Base-by-base conservation (phyloP, 30 jellyfish, hydroid and myxozoan species). In the Turritopsis dohrnii region DNA sequence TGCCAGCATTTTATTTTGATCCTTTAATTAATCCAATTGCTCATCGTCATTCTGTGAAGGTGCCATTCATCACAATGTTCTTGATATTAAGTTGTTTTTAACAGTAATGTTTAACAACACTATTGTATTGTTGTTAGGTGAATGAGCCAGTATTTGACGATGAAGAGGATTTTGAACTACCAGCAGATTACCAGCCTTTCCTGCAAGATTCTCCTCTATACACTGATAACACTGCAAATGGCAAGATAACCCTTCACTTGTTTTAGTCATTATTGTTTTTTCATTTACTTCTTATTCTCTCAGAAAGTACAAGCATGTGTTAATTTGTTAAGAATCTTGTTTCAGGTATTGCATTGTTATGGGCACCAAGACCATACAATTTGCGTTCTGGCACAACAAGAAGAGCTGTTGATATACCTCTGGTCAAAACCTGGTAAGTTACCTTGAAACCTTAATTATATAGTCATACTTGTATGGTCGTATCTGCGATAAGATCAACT, bases 281-380 rank as follows among this genome's bases (percentile, higher is more conserved):
- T 22, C 79, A 7, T 27, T 30, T 75, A 52, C 52, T 72, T 72
- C 0, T 23, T 72, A n/a, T n/a, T n/a, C 21, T 16, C 0, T 1
- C 8, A n/a, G n/a, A n/a, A n/a, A n/a, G n/a, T n/a, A n/a, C n/a
- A n/a, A n/a, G n/a, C n/a, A n/a, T n/a, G n/a, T n/a, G 18, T 25
- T 23, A 23, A 65, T 16, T 16, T 77, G 7, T 77, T 3, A 24
- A 9, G 1, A n/a, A n/a, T 22, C 76, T 53, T 73, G 81, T 66
- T 4, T 28, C 24, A 94, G 99, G 99, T 54, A 94, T 94, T 84
- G 95, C 90, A 13, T 73, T 94, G 90, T 88, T 94, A 4, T 94
- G 99, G 99, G 96, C 97, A 21, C 99, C 99, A 74, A 77, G 99
- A 28, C 99, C 99, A 8, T 94, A 84, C 84, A 87, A 94, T 41